Evolutionary conservation across 2,113 vertebrate species (phyloP), one percentile per base, ranked within the genome.

Genomic region (Capricornis sumatraensis): DNA sequence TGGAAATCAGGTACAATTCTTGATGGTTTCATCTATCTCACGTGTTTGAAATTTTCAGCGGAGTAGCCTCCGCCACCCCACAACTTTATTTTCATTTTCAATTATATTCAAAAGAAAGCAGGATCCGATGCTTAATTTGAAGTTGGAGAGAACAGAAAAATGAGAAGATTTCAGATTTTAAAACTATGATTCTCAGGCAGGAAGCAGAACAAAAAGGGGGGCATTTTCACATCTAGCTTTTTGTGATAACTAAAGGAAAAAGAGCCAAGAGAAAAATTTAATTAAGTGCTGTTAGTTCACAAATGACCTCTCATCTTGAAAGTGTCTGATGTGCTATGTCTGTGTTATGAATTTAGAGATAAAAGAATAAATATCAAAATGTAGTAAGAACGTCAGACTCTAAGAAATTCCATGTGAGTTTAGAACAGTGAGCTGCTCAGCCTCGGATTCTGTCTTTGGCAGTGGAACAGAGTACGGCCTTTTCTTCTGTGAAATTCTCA

Each of bases 201-300:
- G 27, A 95, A 28, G 55, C 82, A 84, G n/a, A 43, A 23, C 33
- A 40, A 27, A 64, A 89, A 84, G 27, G 13, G 13, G 15, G 40
- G 17, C 2, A 57, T 94, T 96, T 96, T 91, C 87, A 81, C 30
- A 76, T 89, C 19, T n/a, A 25, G 2, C 16, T 92, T 92, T 97
- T 92, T 89, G 23, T 87, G 76, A 94, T 93, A 78, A 83, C n/a
- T 81, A 91, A 95, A 79, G 58, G 33, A 23, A 71, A 97, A 95
- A 83, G 58, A 87, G 14, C 19, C 12, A 57, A 95, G 93, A 50
- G 17, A 94, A 88, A 93, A 85, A 43, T 76, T 91, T 89, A 96
- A 98, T 96, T 96, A 95, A 96, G 57, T 64, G 40, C 86, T 93
- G 40, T 83, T 94, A 86, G 53, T 83, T 95, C 92, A 95, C 82